These are phyloP conservation scores for Callopanchax toddi DNA, from an alignment of 2,113 vertebrate species.

Conservation along the genomic window DNA sequence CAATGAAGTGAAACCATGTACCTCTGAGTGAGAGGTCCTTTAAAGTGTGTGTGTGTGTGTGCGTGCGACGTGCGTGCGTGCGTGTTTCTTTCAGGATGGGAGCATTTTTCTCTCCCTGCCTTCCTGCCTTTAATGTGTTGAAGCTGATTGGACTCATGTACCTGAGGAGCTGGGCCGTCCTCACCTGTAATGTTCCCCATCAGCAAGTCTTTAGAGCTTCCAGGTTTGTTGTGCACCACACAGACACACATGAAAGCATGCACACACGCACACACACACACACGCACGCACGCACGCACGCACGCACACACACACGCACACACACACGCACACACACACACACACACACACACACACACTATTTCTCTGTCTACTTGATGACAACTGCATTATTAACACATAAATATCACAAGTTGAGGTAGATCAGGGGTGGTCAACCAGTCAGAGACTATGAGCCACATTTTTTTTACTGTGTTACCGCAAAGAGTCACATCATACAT, in stretches of 20 bases:
- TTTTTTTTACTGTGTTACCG: too few relatives aligned
- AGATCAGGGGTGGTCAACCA: too few relatives aligned
- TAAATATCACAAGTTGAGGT: too few relatives aligned
- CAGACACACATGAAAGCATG: not conserved
- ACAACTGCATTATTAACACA: too few relatives aligned
- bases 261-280: too few relatives aligned
- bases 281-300: too few relatives aligned
- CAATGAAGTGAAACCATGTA: constrained; percentile 50
- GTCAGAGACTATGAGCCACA: too few relatives aligned
- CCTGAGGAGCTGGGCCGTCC: constrained; percentile 96
- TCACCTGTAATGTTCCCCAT: constrained; percentile 97
- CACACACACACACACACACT: too few relatives aligned
- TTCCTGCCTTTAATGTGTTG: constrained; percentile 96
- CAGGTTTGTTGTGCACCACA: constrained; percentile 79
- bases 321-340: too few relatives aligned
- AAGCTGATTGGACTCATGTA: constrained; percentile 98
- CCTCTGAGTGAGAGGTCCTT: constrained; percentile 29
- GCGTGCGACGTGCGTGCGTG: constrained; percentile 11
- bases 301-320: too few relatives aligned
- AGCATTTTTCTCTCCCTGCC: constrained; percentile 97
- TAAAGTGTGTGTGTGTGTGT: constrained; percentile 32
- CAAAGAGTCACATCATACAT: too few relatives aligned
- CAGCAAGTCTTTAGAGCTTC: constrained; percentile 98
- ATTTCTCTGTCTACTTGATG: too few relatives aligned
- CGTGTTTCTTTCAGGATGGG: constrained; percentile 87